phyloP scores from a whole-genome alignment of 2,888 invertebrate species.

The Drosophila falleni region DNA sequence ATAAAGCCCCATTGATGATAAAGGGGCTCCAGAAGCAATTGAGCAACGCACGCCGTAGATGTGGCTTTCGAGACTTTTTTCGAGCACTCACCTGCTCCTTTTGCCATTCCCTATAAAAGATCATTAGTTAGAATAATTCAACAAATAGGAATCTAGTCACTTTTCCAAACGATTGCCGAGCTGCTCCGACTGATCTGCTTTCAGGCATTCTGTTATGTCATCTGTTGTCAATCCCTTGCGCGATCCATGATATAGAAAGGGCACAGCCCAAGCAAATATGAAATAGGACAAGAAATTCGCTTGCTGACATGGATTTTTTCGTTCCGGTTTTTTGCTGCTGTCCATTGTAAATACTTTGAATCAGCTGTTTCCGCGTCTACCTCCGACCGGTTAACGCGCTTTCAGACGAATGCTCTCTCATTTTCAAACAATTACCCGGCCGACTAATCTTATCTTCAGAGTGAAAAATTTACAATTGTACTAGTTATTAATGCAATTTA shows the following conservation, averaged over 20 bases:
- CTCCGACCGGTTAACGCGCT: conserved; percentile 14
- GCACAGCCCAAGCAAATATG: conserved; percentile 84
- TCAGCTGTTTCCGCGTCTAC: not conserved
- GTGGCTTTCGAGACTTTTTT: conserved; percentile 87
- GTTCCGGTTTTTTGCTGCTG: conserved; percentile 83
- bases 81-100: conserved; percentile 87
- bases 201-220: conserved; percentile 89
- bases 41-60: conserved; percentile 88
- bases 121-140: not conserved
- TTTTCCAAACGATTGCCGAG: conserved; percentile 84
- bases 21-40: conserved; percentile 90
- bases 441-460: conserved; percentile 47
- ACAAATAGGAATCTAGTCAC: conserved; percentile 60
- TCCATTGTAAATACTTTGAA: conserved; percentile 78
- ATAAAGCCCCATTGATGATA: conserved; percentile 88
- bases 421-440: conserved; percentile 11
- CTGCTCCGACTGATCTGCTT: conserved; percentile 86
- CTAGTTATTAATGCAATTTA: conserved; percentile 38
- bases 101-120: conserved; percentile 88
- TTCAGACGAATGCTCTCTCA: conserved; percentile 14
- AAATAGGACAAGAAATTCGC: conserved; percentile 83
- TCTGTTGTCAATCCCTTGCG: conserved; percentile 86
- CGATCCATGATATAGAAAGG: conserved; percentile 82
- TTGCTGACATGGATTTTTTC: conserved; percentile 82
- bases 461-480: conserved; percentile 30